Percentiles rank a stretch among this genome's conserved stretches.
phyloP scores from a whole-genome alignment of 2,888 invertebrate species.

The Drosophila sordidula region DNA sequence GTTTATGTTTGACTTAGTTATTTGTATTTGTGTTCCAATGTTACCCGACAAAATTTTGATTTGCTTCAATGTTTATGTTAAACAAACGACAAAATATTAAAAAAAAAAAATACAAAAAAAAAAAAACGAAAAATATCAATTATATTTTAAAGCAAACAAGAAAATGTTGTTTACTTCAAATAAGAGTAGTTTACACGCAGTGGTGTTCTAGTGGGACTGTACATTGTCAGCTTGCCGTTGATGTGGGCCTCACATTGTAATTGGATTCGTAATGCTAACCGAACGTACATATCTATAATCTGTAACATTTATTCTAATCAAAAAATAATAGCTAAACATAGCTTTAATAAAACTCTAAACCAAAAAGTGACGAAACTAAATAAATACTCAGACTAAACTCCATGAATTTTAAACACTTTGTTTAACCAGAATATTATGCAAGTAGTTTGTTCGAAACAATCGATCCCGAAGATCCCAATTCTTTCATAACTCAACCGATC shows the following conservation, averaged over 20 bases:
- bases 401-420: conserved; percentile 66
- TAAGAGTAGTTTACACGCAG: conserved; percentile 86
- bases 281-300: conserved; percentile 61
- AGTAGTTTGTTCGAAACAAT: conserved; percentile 82
- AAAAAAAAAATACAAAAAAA: conserved; percentile 12
- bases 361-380: conserved; percentile 45
- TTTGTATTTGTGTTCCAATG: conserved; percentile 60
- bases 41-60: conserved; percentile 56
- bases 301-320: conserved; percentile 49
- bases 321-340: conserved; percentile 39
- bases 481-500: conserved; percentile 25
- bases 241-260: conserved; percentile 87
- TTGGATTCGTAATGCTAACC: conserved; percentile 76
- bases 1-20: conserved; percentile 41
- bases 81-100: conserved; percentile 41
- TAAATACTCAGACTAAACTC: conserved; percentile 70
- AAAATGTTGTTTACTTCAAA: conserved; percentile 82
- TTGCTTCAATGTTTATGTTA: conserved; percentile 67
- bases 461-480: conserved; percentile 25
- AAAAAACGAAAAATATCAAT: conserved; percentile 23
- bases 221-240: conserved; percentile 89
- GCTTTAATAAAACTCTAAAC: conserved; percentile 30
- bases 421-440: conserved; percentile 85
- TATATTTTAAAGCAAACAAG: conserved; percentile 34
- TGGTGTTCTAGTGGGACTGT: conserved; percentile 86